Evolutionary conservation across 2,888 invertebrate genomes (phyloP).

Genomic region (Apotomis turbidana): DNA sequence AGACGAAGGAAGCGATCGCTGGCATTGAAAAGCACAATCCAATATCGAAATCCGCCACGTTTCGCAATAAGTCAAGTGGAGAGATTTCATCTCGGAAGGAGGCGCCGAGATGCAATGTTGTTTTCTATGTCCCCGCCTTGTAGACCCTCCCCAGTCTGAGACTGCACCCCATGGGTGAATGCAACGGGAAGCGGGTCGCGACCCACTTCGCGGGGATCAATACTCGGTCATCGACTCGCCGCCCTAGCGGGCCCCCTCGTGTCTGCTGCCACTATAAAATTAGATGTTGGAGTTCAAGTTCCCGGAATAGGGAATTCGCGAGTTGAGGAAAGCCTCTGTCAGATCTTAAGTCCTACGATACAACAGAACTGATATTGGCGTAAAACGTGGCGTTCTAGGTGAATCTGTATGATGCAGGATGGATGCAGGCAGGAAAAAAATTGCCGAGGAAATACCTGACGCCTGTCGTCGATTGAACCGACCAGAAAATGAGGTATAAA

Average conservation of each 20-base stretch:
- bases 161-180: slow-evolving; percentile 66
- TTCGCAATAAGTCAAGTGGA: slow-evolving; percentile 33
- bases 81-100: slow-evolving; percentile 23
- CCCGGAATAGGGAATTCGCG: slow-evolving; percentile 19
- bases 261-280: slow-evolving; percentile 51
- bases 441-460: neutral
- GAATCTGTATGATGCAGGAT: neutral
- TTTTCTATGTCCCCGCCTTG: slow-evolving; percentile 8
- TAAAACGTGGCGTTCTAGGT: too few relatives aligned
- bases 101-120: slow-evolving; percentile 30
- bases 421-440: neutral
- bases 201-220: slow-evolving; percentile 80
- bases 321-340: neutral
- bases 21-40: slow-evolving; percentile 37
- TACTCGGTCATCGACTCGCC: slow-evolving; percentile 82
- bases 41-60: slow-evolving; percentile 29
- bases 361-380: too few relatives aligned
- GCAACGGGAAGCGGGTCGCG: slow-evolving; percentile 80
- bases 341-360: neutral
- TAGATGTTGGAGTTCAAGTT: slow-evolving; percentile 38
- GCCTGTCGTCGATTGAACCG: neutral
- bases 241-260: slow-evolving; percentile 60
- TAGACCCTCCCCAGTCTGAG: slow-evolving; percentile 45
- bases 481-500: slow-evolving; percentile 1
- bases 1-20: slow-evolving; percentile 5